Conservation (phyloP, 2,797 vertebrate species). For the Carcharodon carcharias region DNA sequence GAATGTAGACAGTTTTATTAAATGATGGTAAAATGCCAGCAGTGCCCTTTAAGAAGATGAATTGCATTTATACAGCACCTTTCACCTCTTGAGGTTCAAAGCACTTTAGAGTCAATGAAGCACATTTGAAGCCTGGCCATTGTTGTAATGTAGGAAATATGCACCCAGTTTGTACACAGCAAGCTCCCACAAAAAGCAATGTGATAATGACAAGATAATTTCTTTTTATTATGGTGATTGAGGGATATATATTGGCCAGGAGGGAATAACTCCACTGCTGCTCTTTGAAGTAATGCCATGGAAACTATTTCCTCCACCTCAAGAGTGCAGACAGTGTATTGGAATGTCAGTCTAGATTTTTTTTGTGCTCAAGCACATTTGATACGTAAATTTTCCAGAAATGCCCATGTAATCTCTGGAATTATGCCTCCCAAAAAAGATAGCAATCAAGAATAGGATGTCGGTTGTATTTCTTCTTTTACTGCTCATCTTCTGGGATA, state of each 20-base stretch:
- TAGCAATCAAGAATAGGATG: not conserved
- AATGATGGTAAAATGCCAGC: not conserved
- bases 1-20: not conserved
- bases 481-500: not conserved
- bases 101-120: not conserved
- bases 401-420: too few species aligned
- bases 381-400: not conserved
- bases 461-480: not conserved
- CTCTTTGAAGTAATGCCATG: not conserved
- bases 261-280: not conserved
- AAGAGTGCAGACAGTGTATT: not conserved
- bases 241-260: not conserved
- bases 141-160: not conserved
- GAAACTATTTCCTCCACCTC: not conserved
- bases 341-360: not conserved
- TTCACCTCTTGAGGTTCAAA: not conserved
- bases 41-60: not conserved
- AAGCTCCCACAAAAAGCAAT: not conserved
- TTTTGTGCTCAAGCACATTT: not conserved
- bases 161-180: not conserved
- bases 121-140: not conserved
- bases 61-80: not conserved
- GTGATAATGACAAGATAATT: not conserved
- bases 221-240: not conserved
- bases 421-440: not conserved